phyloP scores from a whole-genome alignment of 2,113 vertebrate genomes.

The Lampris incognitus region DNA sequence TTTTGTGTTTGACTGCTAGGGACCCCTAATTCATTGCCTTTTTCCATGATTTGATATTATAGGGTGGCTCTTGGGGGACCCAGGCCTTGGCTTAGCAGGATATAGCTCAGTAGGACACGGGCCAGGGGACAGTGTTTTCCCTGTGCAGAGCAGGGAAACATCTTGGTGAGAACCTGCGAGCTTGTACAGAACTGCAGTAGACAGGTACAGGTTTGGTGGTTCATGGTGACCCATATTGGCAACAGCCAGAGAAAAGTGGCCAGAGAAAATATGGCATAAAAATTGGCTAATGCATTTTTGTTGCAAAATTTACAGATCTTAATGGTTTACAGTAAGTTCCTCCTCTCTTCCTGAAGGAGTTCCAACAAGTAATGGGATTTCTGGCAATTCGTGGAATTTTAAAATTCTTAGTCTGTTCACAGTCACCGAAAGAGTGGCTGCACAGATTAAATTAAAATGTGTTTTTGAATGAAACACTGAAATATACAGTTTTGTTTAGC shows the following conservation, averaged over 20 bases:
- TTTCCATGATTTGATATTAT: constrained; percentile 31
- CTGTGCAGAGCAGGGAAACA: constrained; percentile 19
- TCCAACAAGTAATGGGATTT: too few relatives aligned
- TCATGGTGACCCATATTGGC: constrained; percentile 20
- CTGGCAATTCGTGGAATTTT: too few relatives aligned
- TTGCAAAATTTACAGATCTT: background rate
- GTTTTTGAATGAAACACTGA: too few relatives aligned
- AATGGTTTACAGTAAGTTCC: too few relatives aligned
- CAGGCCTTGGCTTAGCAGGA: constrained; percentile 26
- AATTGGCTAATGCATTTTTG: background rate
- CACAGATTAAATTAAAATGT: too few relatives aligned
- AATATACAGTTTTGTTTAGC: too few relatives aligned
- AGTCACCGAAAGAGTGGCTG: too few relatives aligned
- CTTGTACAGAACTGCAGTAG: constrained; percentile 2
- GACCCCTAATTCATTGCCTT: constrained; percentile 25
- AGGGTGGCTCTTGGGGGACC: constrained; percentile 13
- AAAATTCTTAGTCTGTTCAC: too few relatives aligned
- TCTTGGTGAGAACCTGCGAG: constrained; percentile 37
- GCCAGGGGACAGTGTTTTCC: constrained; percentile 35
- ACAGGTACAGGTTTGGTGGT: constrained; percentile 24
- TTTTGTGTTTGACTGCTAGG: constrained; percentile 22
- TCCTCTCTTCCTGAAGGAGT: too few relatives aligned
- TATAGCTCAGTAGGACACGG: constrained; percentile 18
- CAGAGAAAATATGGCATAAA: background rate
- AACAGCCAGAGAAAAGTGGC: background rate